A percentile compares a stretch with the other conserved stretches of the same genome.
phyloP scores from a whole-genome alignment of 2,888 invertebrate species.

The Phania funesta region DNA sequence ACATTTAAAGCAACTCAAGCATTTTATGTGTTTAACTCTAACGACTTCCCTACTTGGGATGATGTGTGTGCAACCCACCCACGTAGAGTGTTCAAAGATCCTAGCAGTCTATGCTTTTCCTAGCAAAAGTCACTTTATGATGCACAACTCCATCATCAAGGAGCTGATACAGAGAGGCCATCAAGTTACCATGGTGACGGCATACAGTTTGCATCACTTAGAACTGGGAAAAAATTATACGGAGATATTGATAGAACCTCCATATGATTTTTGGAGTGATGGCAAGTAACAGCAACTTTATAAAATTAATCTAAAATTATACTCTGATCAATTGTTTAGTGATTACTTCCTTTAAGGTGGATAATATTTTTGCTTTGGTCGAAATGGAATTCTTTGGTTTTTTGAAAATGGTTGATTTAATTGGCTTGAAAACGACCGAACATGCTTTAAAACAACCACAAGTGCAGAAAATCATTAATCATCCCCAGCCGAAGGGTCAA shows the following conservation, averaged over 20 bases:
- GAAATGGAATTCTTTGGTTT: conserved; percentile 72
- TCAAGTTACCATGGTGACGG: conserved; percentile 78
- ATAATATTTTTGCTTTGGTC: conserved; percentile 76
- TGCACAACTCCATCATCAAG: conserved; percentile 80
- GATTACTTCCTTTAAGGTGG: conserved; percentile 72
- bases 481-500: conserved; percentile 70
- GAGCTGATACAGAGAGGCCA: conserved; percentile 81
- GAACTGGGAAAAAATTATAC: conserved; percentile 76
- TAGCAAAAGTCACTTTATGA: conserved; percentile 81
- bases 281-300: conserved; percentile 71
- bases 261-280: conserved; percentile 76
- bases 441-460: conserved; percentile 76
- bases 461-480: conserved; percentile 76
- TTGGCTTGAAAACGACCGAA: conserved; percentile 76
- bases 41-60: background rate
- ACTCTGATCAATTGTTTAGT: conserved; percentile 69
- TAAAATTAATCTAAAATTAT: background rate
- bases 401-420: conserved; percentile 75
- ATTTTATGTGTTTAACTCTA: conserved; percentile 19
- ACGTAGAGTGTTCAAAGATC: conserved; percentile 75
- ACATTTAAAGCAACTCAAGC: conserved; percentile 19
- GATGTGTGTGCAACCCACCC: conserved; percentile 6
- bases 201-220: conserved; percentile 72
- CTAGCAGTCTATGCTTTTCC: conserved; percentile 80
- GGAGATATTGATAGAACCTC: conserved; percentile 77